These are phyloP conservation scores for Glaucomys volans DNA, from an alignment of 2,113 vertebrate species.

Conservation along the genomic window DNA sequence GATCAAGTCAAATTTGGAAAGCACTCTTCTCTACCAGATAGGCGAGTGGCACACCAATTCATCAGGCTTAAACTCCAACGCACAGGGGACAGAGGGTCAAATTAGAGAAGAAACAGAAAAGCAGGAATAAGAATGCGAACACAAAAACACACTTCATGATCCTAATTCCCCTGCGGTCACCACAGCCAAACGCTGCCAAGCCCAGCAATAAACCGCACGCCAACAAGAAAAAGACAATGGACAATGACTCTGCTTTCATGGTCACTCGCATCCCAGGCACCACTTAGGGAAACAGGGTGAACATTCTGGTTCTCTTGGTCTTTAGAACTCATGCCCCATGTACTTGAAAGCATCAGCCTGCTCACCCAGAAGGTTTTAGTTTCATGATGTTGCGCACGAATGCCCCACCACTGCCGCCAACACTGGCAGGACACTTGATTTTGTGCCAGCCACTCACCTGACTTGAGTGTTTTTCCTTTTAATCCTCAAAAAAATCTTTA, in stretches of 20 bases:
- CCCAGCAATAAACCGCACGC: background rate
- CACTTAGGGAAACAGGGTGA: background rate
- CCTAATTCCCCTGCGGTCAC: conserved; percentile 18
- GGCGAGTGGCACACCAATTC: background rate
- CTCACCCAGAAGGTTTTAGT: background rate
- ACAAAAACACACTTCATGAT: conserved; percentile 26
- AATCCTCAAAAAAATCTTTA: background rate
- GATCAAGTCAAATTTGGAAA: conserved; percentile 34
- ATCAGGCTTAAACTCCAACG: conserved; percentile 20
- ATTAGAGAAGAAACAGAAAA: background rate
- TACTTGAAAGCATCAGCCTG: background rate
- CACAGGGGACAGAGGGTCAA: background rate
- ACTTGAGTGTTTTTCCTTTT: background rate
- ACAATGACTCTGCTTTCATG: conserved; percentile 44
- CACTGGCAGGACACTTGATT: background rate
- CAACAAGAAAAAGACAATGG: conserved; percentile 21
- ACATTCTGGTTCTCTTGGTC: background rate
- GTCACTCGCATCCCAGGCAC: background rate
- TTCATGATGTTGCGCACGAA: background rate
- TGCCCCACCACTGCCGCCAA: background rate
- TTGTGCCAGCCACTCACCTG: background rate
- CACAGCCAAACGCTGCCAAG: background rate
- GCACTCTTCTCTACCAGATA: background rate
- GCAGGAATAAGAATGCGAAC: background rate
- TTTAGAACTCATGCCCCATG: background rate